A percentile compares a stretch with the other conserved stretches of the same genome.
These are phyloP conservation scores for Callimico goeldii DNA, from an alignment of 2,797 vertebrate species.

Conservation along the genomic window DNA sequence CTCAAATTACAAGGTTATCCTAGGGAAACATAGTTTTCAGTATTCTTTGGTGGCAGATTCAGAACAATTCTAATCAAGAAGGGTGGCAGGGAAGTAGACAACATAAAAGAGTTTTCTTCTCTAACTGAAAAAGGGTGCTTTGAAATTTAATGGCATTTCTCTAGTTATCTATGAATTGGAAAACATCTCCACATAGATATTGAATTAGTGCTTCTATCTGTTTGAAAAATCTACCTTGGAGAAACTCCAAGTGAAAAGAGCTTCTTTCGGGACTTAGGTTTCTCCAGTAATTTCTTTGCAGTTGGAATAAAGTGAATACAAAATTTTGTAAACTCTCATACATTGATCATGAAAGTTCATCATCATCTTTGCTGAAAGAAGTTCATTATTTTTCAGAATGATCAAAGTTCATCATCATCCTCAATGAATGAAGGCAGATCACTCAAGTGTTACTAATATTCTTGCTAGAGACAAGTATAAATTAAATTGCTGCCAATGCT, in stretches of 20 bases:
- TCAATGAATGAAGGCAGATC: not conserved
- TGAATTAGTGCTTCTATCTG: not conserved
- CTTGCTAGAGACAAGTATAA: not conserved
- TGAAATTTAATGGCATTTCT: conserved; percentile 15
- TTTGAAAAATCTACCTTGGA: conserved; percentile 23
- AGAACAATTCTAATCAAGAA: not conserved
- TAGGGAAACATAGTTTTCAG: not conserved
- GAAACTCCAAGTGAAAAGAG: conserved; percentile 1
- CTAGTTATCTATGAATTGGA: not conserved
- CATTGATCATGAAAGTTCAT: conserved; percentile 9
- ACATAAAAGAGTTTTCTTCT: not conserved
- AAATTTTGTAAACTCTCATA: not conserved
- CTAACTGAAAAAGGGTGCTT: not conserved
- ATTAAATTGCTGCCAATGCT: conserved; percentile 11
- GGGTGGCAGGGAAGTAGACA: not conserved
- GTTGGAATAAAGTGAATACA: conserved; percentile 20
- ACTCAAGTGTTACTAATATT: not conserved
- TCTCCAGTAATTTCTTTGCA: not conserved
- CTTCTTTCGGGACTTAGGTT: not conserved
- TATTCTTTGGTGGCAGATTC: conserved; percentile 45
- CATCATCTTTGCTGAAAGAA: not conserved
- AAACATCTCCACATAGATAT: not conserved
- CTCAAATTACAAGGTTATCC: conserved; percentile 43
- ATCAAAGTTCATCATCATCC: not conserved
- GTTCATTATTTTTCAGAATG: not conserved